Percentiles rank a stretch among this genome's conserved stretches.
These are phyloP conservation scores for Leptinotarsa lineolata DNA, from an alignment of 1,140 invertebrate genomes.

Conservation along the genomic window DNA sequence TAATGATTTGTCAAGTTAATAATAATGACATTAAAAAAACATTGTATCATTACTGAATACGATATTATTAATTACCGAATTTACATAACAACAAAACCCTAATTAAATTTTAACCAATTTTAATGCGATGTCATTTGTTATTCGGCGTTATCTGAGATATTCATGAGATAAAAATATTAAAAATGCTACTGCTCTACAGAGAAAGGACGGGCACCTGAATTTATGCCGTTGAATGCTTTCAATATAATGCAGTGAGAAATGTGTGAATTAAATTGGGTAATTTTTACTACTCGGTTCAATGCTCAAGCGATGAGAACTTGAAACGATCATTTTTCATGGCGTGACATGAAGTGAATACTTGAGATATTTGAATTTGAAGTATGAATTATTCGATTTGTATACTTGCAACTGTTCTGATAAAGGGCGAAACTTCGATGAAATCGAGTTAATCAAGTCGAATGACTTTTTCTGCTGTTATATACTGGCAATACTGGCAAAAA, in stretches of 20 bases:
- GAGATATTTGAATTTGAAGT: no score
- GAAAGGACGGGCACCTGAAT: slow-evolving; percentile 7
- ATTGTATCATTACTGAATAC: slow-evolving; percentile 10
- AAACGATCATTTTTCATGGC: no score
- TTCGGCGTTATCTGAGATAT: slow-evolving; percentile 10
- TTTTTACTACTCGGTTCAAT: slow-evolving; percentile 7
- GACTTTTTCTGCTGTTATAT: no score
- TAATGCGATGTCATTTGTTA: slow-evolving; percentile 24
- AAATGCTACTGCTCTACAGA: slow-evolving; percentile 10
- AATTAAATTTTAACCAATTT: slow-evolving; percentile 27
- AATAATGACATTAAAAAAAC: slow-evolving; percentile 22
- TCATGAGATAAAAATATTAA: slow-evolving; percentile 15
- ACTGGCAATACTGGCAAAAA: no score
- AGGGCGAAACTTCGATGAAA: no score
- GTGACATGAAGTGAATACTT: no score
- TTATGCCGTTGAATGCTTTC: slow-evolving; percentile 15
- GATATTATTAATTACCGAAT: slow-evolving; percentile 24
- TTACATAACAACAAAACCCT: slow-evolving; percentile 26
- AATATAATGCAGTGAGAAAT: slow-evolving; percentile 10
- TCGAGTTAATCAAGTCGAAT: no score
- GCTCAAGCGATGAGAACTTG: not conserved
- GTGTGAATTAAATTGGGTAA: slow-evolving; percentile 14
- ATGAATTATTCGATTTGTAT: no score
- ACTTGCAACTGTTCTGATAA: no score
- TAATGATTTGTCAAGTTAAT: slow-evolving; percentile 18